phyloP scores from a whole-genome alignment of 2,888 invertebrate species.

The Alcis repandata region DNA sequence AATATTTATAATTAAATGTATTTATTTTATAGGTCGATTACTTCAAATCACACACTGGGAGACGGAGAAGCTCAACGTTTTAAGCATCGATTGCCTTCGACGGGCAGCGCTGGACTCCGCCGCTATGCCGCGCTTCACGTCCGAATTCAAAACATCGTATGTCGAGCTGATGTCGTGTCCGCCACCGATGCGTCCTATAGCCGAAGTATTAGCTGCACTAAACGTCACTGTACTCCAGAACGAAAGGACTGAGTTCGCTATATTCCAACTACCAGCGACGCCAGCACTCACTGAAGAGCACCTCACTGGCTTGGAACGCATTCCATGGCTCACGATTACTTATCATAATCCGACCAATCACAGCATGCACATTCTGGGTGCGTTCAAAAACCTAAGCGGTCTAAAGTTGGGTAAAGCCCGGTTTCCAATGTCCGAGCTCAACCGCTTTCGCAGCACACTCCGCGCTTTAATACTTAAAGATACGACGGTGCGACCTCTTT shows the following conservation, averaged over 20 bases:
- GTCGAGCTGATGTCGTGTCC: neutral
- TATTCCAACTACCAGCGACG: neutral
- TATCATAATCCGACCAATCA: neutral
- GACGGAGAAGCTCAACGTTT: neutral
- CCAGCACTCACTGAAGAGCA: neutral
- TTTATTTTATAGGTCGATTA: neutral
- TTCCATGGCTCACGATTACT: neutral
- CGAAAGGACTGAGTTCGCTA: neutral
- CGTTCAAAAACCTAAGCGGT: neutral
- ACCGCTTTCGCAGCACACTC: neutral
- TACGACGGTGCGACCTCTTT: neutral
- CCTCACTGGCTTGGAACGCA: neutral
- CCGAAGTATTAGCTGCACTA: neutral
- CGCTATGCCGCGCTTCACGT: neutral
- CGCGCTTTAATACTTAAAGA: neutral
- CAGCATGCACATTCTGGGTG: neutral
- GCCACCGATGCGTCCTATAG: neutral
- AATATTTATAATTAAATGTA: neutral
- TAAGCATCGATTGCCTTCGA: neutral
- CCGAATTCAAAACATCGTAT: no score
- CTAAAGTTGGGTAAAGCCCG: neutral
- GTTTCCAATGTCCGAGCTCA: neutral
- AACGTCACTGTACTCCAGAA: neutral
- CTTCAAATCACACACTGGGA: neutral
- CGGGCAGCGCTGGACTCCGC: neutral